Evolutionary conservation across 2,797 vertebrate species (phyloP), one percentile per base, ranked within the genome.

Genomic region (Tamandua tetradactyla): DNA sequence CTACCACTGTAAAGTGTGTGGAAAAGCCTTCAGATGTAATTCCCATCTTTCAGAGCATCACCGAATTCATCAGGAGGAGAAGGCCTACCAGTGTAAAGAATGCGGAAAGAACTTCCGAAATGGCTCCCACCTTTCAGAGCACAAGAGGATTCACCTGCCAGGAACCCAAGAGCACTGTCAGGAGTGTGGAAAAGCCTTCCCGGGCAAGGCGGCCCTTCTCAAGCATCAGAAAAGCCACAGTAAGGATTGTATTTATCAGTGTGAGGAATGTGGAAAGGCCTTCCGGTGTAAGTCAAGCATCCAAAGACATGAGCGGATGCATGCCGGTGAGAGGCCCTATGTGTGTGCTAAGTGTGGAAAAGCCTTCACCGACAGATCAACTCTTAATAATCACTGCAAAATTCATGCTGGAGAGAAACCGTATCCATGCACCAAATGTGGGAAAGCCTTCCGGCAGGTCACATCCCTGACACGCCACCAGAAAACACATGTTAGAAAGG

Each of bases 11-110:
- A 42, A 40, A 3, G 82, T 87, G n/a, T 96, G 96, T 47, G 94
- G 95, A 4, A 93, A 96, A 20, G 37, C 52, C 42, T 96, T 96
- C 88, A 44, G 94, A 32, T 83, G 83, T 59, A 96, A 96, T 47
- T 85, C 93, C 0, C 90, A 95, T 11, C 93, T 95, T 3, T 59
- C 74, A 0, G 93, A 90, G 30, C 96, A 95, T 15, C 91, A 91
- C 18, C 64, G 80, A 25, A 83, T 94, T 23, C 95, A 95, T 25
- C 75, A 81, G 13, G 93, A 89, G 10, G n/a, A 89, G 3, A 91
- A 71, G 10, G 30, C 93, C 22, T 68, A 57, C 55, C 40, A 47
- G 55, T 93, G 94, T 49, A 49, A 91, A 0, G 40, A 91, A 71
- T 91, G 91, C 4, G 93, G 95, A 7, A 81, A 62, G 35, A n/a